A percentile compares a stretch with the other conserved stretches of the same genome.
phyloP scores from a whole-genome alignment of 2,797 vertebrate genomes.

The Nothura maculosa region DNA sequence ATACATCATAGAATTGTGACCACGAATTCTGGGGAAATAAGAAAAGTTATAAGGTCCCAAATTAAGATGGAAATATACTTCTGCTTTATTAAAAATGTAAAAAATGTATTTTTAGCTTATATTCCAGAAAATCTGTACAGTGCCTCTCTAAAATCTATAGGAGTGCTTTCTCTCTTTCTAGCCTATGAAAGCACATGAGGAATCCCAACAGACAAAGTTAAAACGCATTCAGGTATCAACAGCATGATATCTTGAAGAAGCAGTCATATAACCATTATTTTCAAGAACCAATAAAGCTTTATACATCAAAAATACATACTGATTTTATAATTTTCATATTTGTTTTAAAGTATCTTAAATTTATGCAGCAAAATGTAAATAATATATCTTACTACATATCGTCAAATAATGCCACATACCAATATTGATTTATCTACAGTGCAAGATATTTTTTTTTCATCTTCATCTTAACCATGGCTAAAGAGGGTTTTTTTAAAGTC shows the following conservation, averaged over 20 bases:
- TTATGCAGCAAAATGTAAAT: not conserved
- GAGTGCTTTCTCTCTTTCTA: not conserved
- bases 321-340: not conserved
- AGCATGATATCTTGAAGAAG: not conserved
- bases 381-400: not conserved
- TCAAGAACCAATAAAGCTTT: not conserved
- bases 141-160: not conserved
- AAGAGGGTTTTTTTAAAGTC: slow-evolving; percentile 83
- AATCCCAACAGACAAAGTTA: not conserved
- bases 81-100: not conserved
- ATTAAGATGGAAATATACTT: not conserved
- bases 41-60: not conserved
- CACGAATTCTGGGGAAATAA: not conserved
- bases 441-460: slow-evolving; percentile 57
- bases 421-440: not conserved
- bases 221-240: not conserved
- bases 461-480: slow-evolving; percentile 80
- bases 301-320: not conserved
- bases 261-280: not conserved
- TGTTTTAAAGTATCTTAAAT: not conserved
- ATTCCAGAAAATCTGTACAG: not conserved
- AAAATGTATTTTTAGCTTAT: not conserved
- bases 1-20: not conserved
- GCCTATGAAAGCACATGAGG: not conserved
- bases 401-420: not conserved